phyloP scores from a whole-genome alignment of 1,140 invertebrate genomes.

The Piezodorus guildinii region DNA sequence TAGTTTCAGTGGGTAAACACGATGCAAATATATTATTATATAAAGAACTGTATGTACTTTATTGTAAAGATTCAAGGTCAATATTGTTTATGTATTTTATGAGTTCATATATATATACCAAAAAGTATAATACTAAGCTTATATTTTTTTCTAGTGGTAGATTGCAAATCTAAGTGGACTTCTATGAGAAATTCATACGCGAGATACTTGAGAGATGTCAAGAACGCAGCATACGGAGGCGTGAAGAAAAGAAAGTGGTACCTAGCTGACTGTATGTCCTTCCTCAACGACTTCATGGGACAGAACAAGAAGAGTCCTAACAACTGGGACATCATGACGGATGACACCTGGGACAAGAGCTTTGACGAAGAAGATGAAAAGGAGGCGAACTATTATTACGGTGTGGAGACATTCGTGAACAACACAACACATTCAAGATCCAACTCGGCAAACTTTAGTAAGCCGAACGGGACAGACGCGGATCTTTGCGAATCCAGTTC shows the following conservation, averaged over 20 bases:
- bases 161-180: conserved; percentile 7
- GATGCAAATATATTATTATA: too few species aligned
- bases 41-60: too few species aligned
- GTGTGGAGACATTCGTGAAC: too few species aligned
- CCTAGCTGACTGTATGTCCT: not conserved
- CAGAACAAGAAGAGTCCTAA: not conserved
- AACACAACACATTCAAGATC: not conserved
- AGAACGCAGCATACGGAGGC: not conserved
- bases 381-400: not conserved
- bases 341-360: not conserved
- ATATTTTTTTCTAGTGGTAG: not conserved
- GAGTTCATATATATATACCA: too few species aligned
- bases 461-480: not conserved
- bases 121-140: too few species aligned
- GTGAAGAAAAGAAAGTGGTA: not conserved
- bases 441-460: not conserved
- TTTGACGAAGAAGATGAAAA: not conserved
- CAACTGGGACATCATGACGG: not conserved
- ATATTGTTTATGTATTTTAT: too few species aligned
- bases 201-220: not conserved
- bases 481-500: not conserved
- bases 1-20: too few species aligned
- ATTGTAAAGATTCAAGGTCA: too few species aligned
- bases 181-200: conserved; percentile 7
- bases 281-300: conserved; percentile 2